phyloP scores from a whole-genome alignment of 2,888 invertebrate genomes.

The Torymus texanus region DNA sequence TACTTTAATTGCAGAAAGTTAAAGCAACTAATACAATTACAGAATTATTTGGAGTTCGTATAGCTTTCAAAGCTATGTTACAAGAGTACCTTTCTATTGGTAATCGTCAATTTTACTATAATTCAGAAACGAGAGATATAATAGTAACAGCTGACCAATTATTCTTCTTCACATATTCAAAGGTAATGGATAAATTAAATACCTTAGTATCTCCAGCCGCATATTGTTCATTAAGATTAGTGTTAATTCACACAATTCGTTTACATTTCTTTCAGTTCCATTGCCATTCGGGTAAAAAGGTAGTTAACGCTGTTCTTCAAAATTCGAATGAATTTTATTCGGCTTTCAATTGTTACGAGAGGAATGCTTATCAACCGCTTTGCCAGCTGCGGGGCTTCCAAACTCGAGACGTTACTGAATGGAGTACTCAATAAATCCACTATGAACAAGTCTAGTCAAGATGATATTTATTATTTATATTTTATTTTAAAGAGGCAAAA shows the following conservation, averaged over 20 bases:
- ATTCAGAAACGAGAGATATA: too few species aligned
- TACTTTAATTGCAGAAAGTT: not conserved
- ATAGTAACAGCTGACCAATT: not conserved
- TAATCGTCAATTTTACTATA: too few species aligned
- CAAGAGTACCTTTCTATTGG: not conserved
- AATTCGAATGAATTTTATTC: conserved; percentile 11
- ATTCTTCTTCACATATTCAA: not conserved
- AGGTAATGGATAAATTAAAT: not conserved
- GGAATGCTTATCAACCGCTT: too few species aligned
- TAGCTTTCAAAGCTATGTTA: conserved; percentile 13
- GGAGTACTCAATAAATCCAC: too few species aligned
- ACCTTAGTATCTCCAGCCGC: too few species aligned
- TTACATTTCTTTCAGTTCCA: conserved; percentile 17
- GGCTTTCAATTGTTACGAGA: not conserved
- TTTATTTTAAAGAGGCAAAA: too few species aligned
- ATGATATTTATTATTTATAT: too few species aligned
- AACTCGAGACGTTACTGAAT: too few species aligned
- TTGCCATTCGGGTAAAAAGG: conserved; percentile 3
- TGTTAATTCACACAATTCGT: too few species aligned
- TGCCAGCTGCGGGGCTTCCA: too few species aligned
- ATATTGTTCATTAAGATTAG: too few species aligned
- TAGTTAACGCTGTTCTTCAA: not conserved
- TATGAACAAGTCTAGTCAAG: too few species aligned
- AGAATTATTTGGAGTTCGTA: not conserved
- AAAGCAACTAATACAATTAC: not conserved